Base-by-base conservation (phyloP, 1,140 invertebrate species). In the Palaemon carinicauda region DNA sequence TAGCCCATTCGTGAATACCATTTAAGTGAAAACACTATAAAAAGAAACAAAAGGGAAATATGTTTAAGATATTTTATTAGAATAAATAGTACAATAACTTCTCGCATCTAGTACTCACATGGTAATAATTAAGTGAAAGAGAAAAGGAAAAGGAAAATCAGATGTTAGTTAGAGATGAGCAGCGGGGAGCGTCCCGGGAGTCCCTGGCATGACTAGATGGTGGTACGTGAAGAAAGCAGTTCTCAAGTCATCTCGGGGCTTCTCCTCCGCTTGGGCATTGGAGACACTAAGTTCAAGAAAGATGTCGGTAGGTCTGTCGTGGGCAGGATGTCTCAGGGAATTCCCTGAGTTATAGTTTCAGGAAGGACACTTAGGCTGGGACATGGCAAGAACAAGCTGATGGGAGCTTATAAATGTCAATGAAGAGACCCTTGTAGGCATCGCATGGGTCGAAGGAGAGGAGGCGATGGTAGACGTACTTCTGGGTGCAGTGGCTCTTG, bases 391-490 rank as follows among this genome's bases (percentile, higher is more conserved):
- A 89, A 81, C 89, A 90, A 15, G 89, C 88, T 10, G 89, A 89
- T 5, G 89, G 90, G 31, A 90, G 75, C 29, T 88, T 88, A 86
- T 86, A 90, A 27, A 85, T 89, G 69, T 90, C 90, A 69, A 90
- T 90, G 77, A 90, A 90, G 29, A 90, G 79, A 50, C 89, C 90
- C 51, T 77, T 89, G 88, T 89, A 84, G 21, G 83, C 50, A 73
- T 90, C 88, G 73, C 90, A 90, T n/a, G 90, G 90, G 84, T 90
- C 90, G 51, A 54, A 89, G 33, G 90, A 90, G 0, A 90, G 74
- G 71, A 90, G 88, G 24, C 90, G 84, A 31, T 90, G 90, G 84
- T 88, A 90, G 69, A 90, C 84, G 41, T 88, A 89, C 87, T 90
- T 90, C 80, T 90, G 90, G 29, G 83, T 88, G 75, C 90, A 90